Evolutionary conservation across 1,140 invertebrate genomes (phyloP).

Genomic region (Drosophila simulans): DNA sequence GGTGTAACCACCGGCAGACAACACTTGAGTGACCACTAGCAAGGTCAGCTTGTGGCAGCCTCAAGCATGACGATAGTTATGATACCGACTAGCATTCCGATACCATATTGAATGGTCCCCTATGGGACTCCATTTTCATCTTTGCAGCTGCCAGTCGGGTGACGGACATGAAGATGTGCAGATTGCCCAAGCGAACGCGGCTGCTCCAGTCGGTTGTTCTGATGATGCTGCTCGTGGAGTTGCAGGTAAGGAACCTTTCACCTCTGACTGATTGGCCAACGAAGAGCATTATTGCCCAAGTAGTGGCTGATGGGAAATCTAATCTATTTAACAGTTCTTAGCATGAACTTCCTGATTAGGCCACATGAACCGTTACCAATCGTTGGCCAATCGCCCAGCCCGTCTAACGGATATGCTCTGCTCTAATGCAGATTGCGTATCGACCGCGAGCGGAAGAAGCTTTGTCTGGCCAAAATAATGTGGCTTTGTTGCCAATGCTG

Average conservation of each 20-base stretch:
- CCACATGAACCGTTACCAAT: slow-evolving; percentile 80
- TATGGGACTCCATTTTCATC: slow-evolving; percentile 21
- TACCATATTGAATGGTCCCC: slow-evolving; percentile 53
- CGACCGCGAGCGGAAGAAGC: slow-evolving; percentile 59
- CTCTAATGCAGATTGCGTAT: slow-evolving; percentile 77
- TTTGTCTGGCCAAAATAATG: slow-evolving; percentile 56
- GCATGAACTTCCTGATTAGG: slow-evolving; percentile 75
- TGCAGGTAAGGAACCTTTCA: slow-evolving; percentile 62
- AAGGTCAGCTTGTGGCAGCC: slow-evolving; percentile 47
- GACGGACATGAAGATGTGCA: slow-evolving; percentile 54
- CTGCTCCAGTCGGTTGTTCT: slow-evolving; percentile 24
- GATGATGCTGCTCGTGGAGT: slow-evolving; percentile 23
- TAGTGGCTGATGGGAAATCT: slow-evolving; percentile 58
- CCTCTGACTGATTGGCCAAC: slow-evolving; percentile 31
- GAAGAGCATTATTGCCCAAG: slow-evolving; percentile 41
- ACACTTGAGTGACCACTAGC: slow-evolving; percentile 75
- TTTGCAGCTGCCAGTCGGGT: slow-evolving; percentile 59
- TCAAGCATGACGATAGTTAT: slow-evolving; percentile 56
- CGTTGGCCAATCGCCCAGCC: slow-evolving; percentile 72
- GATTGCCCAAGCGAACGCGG: slow-evolving; percentile 22
- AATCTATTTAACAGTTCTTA: slow-evolving; percentile 81
- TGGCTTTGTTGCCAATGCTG: slow-evolving; percentile 33
- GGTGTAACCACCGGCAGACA: slow-evolving; percentile 49
- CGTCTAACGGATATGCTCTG: slow-evolving; percentile 77
- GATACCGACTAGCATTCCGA: slow-evolving; percentile 36